Conservation (phyloP, 1,140 invertebrate species). For the Hydropsyche tenuis region DNA sequence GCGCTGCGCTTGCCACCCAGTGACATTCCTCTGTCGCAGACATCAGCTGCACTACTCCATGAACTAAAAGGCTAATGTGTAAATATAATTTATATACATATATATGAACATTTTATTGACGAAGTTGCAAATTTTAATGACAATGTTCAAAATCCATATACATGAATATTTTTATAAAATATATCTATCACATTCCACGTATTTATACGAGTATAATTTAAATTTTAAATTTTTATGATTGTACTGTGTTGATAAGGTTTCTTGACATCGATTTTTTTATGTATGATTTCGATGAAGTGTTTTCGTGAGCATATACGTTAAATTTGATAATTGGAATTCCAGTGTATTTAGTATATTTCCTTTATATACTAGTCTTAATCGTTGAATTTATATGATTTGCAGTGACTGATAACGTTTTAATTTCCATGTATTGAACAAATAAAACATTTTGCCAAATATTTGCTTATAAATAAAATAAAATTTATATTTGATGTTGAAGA, state of each 20-base stretch:
- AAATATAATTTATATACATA: not conserved
- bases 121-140: too few relatives aligned
- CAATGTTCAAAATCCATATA: too few relatives aligned
- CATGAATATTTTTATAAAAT: not conserved
- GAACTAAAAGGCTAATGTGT: conserved; percentile 29
- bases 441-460: too few relatives aligned
- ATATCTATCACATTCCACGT: not conserved
- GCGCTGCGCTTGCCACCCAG: conserved; percentile 54
- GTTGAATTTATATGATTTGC: too few relatives aligned
- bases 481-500: too few relatives aligned
- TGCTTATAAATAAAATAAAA: too few relatives aligned
- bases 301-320: not conserved
- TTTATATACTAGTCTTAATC: too few relatives aligned
- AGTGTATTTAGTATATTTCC: too few relatives aligned
- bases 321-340: too few relatives aligned
- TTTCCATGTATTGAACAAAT: too few relatives aligned
- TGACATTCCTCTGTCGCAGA: conserved; percentile 30
- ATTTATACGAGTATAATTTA: not conserved
- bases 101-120: not conserved
- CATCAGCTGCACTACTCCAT: not conserved
- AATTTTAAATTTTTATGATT: conserved; percentile 2
- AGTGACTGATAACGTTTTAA: too few relatives aligned
- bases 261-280: conserved; percentile 20
- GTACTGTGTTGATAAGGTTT: conserved; percentile 15
- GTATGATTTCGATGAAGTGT: not conserved